Base-by-base conservation (phyloP, 2,113 vertebrate genomes). In the Calyptomena viridis region DNA sequence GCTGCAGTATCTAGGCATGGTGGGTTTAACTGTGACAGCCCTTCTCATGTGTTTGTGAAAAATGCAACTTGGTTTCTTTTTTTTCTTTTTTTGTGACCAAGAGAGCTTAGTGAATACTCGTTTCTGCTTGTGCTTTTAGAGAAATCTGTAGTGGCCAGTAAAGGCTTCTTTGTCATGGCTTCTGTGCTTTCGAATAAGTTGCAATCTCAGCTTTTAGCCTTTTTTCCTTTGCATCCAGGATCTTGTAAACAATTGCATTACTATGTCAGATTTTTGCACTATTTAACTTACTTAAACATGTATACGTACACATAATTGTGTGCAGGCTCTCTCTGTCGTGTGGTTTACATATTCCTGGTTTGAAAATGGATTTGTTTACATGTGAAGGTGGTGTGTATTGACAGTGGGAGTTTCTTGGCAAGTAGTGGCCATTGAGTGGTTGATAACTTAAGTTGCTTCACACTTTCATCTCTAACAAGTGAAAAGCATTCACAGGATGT, bases 231-330 rank as follows among this genome's bases (percentile, higher is more conserved):
- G 10, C 58, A 24, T 77, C 9, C 23, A 21, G 33, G 23, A 30
- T 77, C n/a, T 15, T 86, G 31, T 53, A 30, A 77, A 62, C 2
- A 2, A 25, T 14, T 66, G 50, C 4, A 2, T 37, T 82, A 22
- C 5, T 19, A 6, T 79, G 39, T 31, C 15, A 71, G 44, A 22
- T 52, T 64, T 58, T 69, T 75, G 17, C 5, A 18, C 89, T 52
- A 12, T 76, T 42, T 81, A 37, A 37, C 20, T 5, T 23, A 3
- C 11, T 68, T 64, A 46, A n/a, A 14, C 5, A 1, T 28, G 5
- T 5, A 5, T 33, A 28, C 1, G 0, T 58, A 15, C 5, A 0
- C 3, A 1, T 21, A 39, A 27, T 7, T 52, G 4, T 47, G 3
- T n/a, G 31, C 40, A 44, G 37, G 8, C 24, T 10, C 3, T 11